Percentiles rank a stretch among this genome's conserved stretches.
These are phyloP conservation scores for Mus caroli DNA, from an alignment of 2,797 vertebrate genomes.

Conservation along the genomic window DNA sequence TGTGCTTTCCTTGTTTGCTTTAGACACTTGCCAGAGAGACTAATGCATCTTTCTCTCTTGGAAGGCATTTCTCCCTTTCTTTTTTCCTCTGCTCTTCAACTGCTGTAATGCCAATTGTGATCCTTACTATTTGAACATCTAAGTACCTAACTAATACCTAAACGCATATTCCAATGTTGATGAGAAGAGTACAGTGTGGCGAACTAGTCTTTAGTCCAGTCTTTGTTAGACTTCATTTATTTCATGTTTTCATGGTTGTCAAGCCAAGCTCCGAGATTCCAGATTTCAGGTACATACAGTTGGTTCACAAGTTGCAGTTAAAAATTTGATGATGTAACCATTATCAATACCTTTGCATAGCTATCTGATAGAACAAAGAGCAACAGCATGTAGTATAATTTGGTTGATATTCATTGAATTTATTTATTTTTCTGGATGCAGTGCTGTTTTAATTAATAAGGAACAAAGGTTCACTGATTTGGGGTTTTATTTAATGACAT, in stretches of 20 bases:
- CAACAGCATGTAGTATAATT: conserved; percentile 71
- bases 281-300: conserved; percentile 84
- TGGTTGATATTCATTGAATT: neutral
- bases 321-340: conserved; percentile 85
- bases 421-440: conserved; percentile 31
- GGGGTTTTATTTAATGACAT: conserved; percentile 3
- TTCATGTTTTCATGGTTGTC: conserved; percentile 91
- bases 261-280: conserved; percentile 87
- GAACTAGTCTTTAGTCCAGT: conserved; percentile 80
- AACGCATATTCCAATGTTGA: conserved; percentile 16
- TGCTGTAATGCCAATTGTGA: conserved; percentile 58
- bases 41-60: conserved; percentile 76
- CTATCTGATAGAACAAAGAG: conserved; percentile 87
- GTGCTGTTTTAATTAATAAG: neutral
- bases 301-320: conserved; percentile 74
- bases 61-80: conserved; percentile 67
- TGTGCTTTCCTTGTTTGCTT: conserved; percentile 81
- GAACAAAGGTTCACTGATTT: conserved; percentile 26
- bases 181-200: conserved; percentile 49
- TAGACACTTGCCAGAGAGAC: conserved; percentile 79
- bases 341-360: conserved; percentile 83
- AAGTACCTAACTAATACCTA: conserved; percentile 25
- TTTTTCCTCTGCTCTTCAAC: conserved; percentile 65
- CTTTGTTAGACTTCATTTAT: conserved; percentile 94
- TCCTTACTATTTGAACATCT: conserved; percentile 49